phyloP scores from a whole-genome alignment of 1,140 invertebrate genomes.

The Drosophila lacertosa region DNA sequence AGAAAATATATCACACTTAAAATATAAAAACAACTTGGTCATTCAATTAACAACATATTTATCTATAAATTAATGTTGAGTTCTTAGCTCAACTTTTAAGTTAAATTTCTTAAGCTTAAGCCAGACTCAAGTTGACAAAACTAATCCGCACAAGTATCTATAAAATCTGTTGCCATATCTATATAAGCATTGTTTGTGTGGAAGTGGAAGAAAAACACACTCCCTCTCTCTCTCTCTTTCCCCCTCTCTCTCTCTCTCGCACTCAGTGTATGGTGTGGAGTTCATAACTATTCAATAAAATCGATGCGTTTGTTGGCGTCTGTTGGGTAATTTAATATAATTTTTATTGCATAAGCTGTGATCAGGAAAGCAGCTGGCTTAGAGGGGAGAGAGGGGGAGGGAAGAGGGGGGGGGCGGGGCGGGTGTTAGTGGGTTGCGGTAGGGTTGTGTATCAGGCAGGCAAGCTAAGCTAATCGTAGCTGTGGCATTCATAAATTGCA shows the following conservation, averaged over 20 bases:
- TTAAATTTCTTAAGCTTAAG: not conserved
- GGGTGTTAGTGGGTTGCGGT: not conserved
- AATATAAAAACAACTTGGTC: no score
- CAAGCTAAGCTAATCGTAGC: conserved; percentile 48
- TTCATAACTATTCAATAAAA: conserved; percentile 78
- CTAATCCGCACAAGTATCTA: conserved; percentile 15
- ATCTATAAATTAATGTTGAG: not conserved
- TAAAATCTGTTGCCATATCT: conserved; percentile 18
- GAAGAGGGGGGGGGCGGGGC: not conserved
- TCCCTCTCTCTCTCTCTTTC: not conserved
- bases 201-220: not conserved
- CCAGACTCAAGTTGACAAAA: not conserved
- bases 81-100: no score
- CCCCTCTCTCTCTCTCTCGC: not conserved
- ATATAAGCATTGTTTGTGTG: not conserved
- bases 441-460: conserved; percentile 6
- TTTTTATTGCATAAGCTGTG: conserved; percentile 75
- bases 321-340: conserved; percentile 79
- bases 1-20: no score
- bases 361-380: no score
- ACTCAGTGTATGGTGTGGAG: conserved; percentile 27
- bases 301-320: conserved; percentile 67
- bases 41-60: no score
- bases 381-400: not conserved
- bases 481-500: conserved; percentile 77